These are phyloP conservation scores for Virgularia gustaviana DNA, from an alignment of 92 coral and sea anemone species.

Conservation along the genomic window DNA sequence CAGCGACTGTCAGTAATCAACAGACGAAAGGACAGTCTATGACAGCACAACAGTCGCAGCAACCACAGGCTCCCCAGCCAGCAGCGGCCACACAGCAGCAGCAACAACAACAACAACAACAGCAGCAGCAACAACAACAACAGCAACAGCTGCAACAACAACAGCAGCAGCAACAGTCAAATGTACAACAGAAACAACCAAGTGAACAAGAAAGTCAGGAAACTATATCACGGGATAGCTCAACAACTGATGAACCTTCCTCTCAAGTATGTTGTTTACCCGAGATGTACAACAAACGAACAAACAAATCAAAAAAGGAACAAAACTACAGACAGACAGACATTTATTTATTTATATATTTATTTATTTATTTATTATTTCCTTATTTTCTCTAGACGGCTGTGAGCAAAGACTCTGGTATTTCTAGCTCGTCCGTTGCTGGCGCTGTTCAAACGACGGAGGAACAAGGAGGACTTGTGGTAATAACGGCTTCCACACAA, in stretches of 20 bases:
- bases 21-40: constrained; percentile 33
- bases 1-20: constrained; percentile 44
- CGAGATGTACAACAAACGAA: background rate
- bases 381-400: background rate
- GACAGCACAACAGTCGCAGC: background rate
- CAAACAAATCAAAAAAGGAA: background rate
- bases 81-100: constrained; percentile 5
- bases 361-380: background rate
- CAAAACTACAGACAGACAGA: background rate
- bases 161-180: background rate
- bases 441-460: constrained; percentile 7
- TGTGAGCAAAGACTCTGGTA: constrained; percentile 28
- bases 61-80: constrained; percentile 10
- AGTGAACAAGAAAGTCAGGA: constrained; percentile 23
- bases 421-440: constrained; percentile 27
- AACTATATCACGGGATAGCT: constrained; percentile 24
- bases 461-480: constrained; percentile 11
- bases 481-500: background rate
- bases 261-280: too few species aligned
- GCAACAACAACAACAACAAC: constrained; percentile 17
- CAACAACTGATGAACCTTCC: constrained; percentile 18
- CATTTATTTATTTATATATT: background rate
- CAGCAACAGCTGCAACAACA: background rate
- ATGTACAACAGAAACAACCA: constrained; percentile 32
- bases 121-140: background rate